phyloP scores from a whole-genome alignment of 2,113 vertebrate genomes.

The Miniopterus natalensis region DNA sequence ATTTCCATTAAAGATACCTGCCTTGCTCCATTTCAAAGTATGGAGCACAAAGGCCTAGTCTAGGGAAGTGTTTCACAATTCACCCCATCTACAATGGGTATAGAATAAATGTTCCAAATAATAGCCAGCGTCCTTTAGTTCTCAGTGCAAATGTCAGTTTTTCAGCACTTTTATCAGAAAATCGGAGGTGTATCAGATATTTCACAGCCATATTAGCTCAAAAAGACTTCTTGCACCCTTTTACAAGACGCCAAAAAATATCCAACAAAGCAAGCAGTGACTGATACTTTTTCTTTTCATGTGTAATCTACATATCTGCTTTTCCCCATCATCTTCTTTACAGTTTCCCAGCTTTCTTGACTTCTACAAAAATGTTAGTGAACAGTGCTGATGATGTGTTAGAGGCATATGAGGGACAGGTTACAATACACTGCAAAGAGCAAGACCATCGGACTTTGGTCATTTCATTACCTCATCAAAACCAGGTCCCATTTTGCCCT shows the following conservation, averaged over 20 bases:
- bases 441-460: not conserved
- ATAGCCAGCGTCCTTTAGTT: not conserved
- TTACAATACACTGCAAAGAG: not conserved
- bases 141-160: not conserved
- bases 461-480: not conserved
- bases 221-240: not conserved
- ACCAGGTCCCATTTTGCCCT: not conserved
- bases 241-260: not conserved
- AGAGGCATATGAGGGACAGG: not conserved
- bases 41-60: not conserved
- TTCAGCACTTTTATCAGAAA: not conserved
- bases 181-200: not conserved
- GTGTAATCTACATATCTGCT: not conserved
- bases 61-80: not conserved
- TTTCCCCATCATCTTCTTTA: not conserved
- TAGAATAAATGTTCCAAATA: not conserved
- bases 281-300: not conserved
- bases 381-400: not conserved
- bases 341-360: not conserved
- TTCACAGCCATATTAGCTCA: not conserved
- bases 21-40: not conserved
- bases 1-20: not conserved
- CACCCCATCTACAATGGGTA: not conserved
- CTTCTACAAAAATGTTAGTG: not conserved
- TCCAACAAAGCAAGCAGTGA: not conserved